Evolutionary conservation across 2,113 vertebrate species (phyloP), one percentile per base, ranked within the genome.

Genomic region (Poecilia latipinna): DNA sequence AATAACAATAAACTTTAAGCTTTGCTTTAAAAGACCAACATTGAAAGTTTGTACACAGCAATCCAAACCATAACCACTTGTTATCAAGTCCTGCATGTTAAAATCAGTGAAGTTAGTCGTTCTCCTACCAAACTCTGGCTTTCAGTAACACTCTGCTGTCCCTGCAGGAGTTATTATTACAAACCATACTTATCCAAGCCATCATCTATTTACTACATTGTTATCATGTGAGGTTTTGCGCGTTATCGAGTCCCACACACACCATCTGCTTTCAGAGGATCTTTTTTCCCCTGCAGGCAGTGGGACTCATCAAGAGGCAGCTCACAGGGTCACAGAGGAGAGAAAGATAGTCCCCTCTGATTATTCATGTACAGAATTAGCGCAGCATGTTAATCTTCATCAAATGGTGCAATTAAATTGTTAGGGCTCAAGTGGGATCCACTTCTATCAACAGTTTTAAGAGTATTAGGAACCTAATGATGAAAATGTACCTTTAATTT

Each of bases 281-380:
- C 68, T 78, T 74, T 72, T 77, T 65, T 72, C 0, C 35, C 35
- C 62, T 64, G 70, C 68, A 84, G 77, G 75, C 12, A 8, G 75
- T 68, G 61, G 78, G 31, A 79, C 72, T 74, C 73, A 80, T 86
- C 72, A 74, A 37, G 80, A 87, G 29, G 76, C 82, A 70, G 77
- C 79, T 67, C 70, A 82, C 79, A 77, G 29, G 80, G 81, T 86
- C 74, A 77, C 2, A 22, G 22, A 80, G 70, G 74, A 80, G 63
- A 80, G 66, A 66, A 76, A 39, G 31, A 69, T 68, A 32, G 28
- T 61, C 79, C 37, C 31, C 11, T 32, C 54, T 77, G 64, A 85
- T 83, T 79, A 77, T 75, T 83, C 75, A 79, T 44, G 29, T 61
- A 11, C 78, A 63, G 26, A 86, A 70, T 82, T 24, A 57, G 28